Evolutionary conservation across 2,888 invertebrate genomes (phyloP), one percentile per base, ranked within the genome.

Genomic region (Eristalinus sepulchralis): DNA sequence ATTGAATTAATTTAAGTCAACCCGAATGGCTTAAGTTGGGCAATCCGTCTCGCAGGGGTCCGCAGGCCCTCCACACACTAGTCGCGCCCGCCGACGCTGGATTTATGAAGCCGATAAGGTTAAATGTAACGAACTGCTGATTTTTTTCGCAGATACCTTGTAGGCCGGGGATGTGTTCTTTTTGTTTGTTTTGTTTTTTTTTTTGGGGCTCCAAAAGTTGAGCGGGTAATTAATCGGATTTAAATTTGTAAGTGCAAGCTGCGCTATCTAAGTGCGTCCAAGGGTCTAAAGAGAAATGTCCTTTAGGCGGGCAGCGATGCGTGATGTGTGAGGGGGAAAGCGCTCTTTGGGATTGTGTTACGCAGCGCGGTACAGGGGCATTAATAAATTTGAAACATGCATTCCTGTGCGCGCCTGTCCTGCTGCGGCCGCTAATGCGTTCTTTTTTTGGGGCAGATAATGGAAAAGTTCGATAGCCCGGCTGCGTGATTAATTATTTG

Each of bases 41-140:
- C 66, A 83, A 86, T 86, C 70, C 77, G 73, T 86, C 85, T 83
- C 70, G 72, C 31, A 70, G 77, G 67, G 63, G 62, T 60, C 34
- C 39, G 8, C 47, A 9, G 34, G 4, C 47, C 1, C 47, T 36
- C 53, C 57, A 53, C 22, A 10, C 8, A 70, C 67, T 71, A 66
- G 70, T 76, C 77, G 62, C 47, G 47, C 47, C 47, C 24, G 57
- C 57, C 24, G 57, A 22, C 70, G 64, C 62, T 68, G 66, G 76
- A 82, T 82, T 85, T 85, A 85, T 85, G 82, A 82, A 72, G 72
- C n/a, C 85, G 85, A 85, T 85, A 85, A 82, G 82, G 72, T 53
- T 72, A 85, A 85, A 85, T 85, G 85, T 85, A 85, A 82, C 82
- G 85, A 77, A 85, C 57, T 82, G 85, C 80, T n/a, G n/a, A 81